Conservation (phyloP, 2,888 invertebrate species). For the Colostygia pectinataria region DNA sequence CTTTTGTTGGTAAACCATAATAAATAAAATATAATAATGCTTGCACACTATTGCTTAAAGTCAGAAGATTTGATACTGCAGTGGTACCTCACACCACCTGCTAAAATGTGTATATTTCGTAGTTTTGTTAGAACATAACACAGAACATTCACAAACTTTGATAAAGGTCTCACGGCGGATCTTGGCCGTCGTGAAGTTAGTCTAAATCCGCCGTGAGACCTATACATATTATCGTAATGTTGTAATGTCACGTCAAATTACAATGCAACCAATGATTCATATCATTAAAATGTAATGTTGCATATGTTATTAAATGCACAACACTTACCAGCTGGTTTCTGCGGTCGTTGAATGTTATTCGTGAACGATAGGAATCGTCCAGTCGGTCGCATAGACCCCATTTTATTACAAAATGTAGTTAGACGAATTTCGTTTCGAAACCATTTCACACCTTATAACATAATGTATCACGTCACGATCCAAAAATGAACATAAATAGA, state of each 20-base stretch:
- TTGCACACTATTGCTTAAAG: too few species aligned
- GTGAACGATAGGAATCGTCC: conserved; percentile 84
- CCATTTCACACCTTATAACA: conserved; percentile 48
- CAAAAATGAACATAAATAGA: conserved; percentile 49
- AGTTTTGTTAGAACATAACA: too few species aligned
- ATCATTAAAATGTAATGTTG: conserved; percentile 45
- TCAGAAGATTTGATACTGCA: too few species aligned
- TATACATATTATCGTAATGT: too few species aligned
- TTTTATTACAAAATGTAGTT: conserved; percentile 48
- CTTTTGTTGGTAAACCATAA: too few species aligned
- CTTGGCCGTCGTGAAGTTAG: background rate
- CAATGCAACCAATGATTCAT: conserved; percentile 50
- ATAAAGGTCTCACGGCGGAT: too few species aligned
- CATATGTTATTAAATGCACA: conserved; percentile 22
- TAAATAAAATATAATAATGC: too few species aligned
- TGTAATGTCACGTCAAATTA: too few species aligned
- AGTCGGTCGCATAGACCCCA: conserved; percentile 85
- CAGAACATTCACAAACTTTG: too few species aligned
- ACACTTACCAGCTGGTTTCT: conserved; percentile 79
- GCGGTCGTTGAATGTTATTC: conserved; percentile 83
- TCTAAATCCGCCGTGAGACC: too few species aligned
- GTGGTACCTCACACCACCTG: too few species aligned
- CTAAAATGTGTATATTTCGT: too few species aligned
- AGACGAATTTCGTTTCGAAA: conserved; percentile 49
- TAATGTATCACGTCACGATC: conserved; percentile 44